Conservation (phyloP, 2,888 invertebrate genomes). For the Ectemnius cavifrons region DNA sequence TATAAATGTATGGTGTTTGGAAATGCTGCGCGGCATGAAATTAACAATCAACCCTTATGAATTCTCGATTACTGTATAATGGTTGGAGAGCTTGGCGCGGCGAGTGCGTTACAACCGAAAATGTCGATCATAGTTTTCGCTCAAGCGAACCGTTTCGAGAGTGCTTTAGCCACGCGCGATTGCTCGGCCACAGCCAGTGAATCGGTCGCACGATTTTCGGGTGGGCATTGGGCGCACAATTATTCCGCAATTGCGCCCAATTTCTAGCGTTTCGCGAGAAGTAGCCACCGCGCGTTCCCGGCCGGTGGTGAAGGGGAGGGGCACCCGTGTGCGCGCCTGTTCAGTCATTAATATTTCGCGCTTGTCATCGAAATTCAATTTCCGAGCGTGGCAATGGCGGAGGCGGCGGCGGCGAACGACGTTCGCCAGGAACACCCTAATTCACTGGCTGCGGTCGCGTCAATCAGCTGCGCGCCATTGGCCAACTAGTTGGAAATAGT, state of each 20-base stretch:
- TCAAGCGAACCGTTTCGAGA: slow-evolving; percentile 12
- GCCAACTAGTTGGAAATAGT: slow-evolving; percentile 60
- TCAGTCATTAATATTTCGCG: slow-evolving; percentile 62
- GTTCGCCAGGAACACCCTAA: slow-evolving; percentile 55
- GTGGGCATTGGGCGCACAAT: slow-evolving; percentile 50
- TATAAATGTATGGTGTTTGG: too few species aligned
- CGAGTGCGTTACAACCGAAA: background rate
- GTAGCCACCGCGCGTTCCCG: slow-evolving; percentile 14
- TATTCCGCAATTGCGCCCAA: slow-evolving; percentile 59
- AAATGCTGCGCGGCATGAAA: too few species aligned
- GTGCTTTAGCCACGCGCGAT: slow-evolving; percentile 28
- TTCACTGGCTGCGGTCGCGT: slow-evolving; percentile 62
- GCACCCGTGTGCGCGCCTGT: slow-evolving; percentile 16
- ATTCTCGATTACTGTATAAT: too few species aligned
- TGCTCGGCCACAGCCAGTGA: slow-evolving; percentile 40
- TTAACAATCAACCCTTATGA: too few species aligned
- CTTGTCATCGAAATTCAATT: slow-evolving; percentile 67
- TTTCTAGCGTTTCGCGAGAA: slow-evolving; percentile 44
- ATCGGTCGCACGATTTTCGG: slow-evolving; percentile 54
- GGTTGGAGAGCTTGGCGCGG: background rate
- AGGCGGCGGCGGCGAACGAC: slow-evolving; percentile 27
- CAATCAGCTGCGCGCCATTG: slow-evolving; percentile 57
- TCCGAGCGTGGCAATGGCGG: slow-evolving; percentile 32
- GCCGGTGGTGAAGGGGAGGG: slow-evolving; percentile 41
- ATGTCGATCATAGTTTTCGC: slow-evolving; percentile 30